A percentile compares a stretch with the other conserved stretches of the same genome.
Evolutionary conservation across 1,140 invertebrate genomes (phyloP).

Genomic region (Apocrypta bakeri): DNA sequence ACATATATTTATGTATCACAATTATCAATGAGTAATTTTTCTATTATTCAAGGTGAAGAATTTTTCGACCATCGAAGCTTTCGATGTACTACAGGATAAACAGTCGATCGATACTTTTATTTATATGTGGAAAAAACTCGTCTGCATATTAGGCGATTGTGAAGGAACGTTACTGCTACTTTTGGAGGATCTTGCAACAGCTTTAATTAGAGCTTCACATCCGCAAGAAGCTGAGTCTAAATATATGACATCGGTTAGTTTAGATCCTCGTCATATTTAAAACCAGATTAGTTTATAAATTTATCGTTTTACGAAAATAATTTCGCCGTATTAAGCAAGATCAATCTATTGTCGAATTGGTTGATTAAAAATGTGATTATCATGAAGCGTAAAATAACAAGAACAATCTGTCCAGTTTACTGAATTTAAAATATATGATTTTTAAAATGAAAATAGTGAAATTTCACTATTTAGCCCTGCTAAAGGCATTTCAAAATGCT

Average conservation of each 20-base stretch:
- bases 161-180: conserved; percentile 58
- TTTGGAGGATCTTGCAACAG: conserved; percentile 56
- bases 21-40: background rate
- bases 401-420: too few species aligned
- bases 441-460: too few species aligned
- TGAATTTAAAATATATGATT: too few species aligned
- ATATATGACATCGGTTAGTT: conserved; percentile 54
- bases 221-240: conserved; percentile 44
- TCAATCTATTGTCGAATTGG: too few species aligned
- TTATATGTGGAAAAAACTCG: conserved; percentile 62
- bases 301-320: too few species aligned
- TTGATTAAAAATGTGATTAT: too few species aligned
- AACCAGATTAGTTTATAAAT: too few species aligned
- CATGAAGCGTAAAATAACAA: too few species aligned
- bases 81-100: conserved; percentile 49
- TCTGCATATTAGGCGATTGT: conserved; percentile 57
- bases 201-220: conserved; percentile 51
- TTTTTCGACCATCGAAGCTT: conserved; percentile 51
- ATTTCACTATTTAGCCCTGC: too few species aligned
- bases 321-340: background rate
- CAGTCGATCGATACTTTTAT: conserved; percentile 51
- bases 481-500: too few species aligned
- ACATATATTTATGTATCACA: background rate
- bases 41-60: conserved; percentile 37
- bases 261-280: background rate